Percentiles rank a stretch among this genome's conserved stretches.
These are phyloP conservation scores for Stegastes partitus DNA, from an alignment of 2,113 vertebrate species.

Conservation along the genomic window DNA sequence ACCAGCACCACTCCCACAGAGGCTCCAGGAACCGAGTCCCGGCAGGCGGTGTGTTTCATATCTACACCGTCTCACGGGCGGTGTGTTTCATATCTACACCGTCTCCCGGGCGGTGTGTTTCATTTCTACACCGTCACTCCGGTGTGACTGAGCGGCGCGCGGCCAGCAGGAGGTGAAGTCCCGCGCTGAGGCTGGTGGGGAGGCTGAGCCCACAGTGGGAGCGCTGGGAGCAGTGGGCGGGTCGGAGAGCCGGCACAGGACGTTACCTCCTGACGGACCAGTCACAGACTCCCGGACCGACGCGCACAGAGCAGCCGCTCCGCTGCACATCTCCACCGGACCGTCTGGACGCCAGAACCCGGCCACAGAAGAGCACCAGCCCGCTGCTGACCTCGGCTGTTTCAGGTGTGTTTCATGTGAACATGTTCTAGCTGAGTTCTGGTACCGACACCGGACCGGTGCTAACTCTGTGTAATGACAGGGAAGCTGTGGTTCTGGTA, in stretches of 20 bases:
- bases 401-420: conserved; percentile 41
- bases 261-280: conserved; percentile 3
- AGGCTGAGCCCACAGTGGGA: conserved; percentile 21
- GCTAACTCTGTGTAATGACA: background rate
- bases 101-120: too few relatives aligned
- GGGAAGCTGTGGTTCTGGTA: background rate
- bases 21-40: background rate
- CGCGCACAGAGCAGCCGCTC: background rate
- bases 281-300: background rate
- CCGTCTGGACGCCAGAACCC: background rate
- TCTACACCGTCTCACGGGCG: background rate
- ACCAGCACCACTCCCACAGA: conserved; percentile 23
- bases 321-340: background rate
- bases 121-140: too few relatives aligned
- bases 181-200: background rate
- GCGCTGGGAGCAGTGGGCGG: conserved; percentile 56
- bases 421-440: background rate
- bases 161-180: too few relatives aligned
- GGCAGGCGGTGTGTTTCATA: background rate
- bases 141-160: too few relatives aligned
- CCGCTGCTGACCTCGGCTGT: conserved; percentile 6
- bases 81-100: too few relatives aligned
- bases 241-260: conserved; percentile 35
- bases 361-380: background rate
- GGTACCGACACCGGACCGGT: too few relatives aligned